Percentiles rank a stretch among this genome's conserved stretches.
Evolutionary conservation across 1,140 invertebrate genomes (phyloP).

Genomic region (Drosophila simulans): DNA sequence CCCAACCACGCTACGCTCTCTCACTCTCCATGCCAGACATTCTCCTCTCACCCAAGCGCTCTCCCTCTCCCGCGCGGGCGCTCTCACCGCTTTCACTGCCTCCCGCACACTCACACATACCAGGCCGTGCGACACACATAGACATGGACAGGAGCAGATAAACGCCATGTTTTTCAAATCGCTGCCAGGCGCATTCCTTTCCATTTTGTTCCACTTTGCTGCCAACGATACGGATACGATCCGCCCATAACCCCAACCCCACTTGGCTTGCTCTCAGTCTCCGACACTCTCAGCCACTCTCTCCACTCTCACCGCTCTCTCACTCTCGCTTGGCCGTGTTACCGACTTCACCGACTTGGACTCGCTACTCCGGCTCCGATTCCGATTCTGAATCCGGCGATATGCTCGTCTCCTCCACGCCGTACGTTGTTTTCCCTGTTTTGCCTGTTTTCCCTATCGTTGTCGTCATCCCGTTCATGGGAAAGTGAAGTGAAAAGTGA

Average conservation of each 20-base stretch:
- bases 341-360: conserved; percentile 77
- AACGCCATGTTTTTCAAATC: conserved; percentile 69
- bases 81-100: conserved; percentile 75
- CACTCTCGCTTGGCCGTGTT: conserved; percentile 76
- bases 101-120: conserved; percentile 24
- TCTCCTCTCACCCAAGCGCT: conserved; percentile 21
- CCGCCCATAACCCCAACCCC: conserved; percentile 34
- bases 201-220: conserved; percentile 79
- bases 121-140: conserved; percentile 57
- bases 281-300: conserved; percentile 11
- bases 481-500: conserved; percentile 84
- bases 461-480: conserved; percentile 63
- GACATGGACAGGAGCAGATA: conserved; percentile 36
- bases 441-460: conserved; percentile 23
- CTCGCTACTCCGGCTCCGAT: conserved; percentile 68
- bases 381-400: conserved; percentile 44
- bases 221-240: conserved; percentile 20
- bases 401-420: conserved; percentile 40
- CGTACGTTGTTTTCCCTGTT: conserved; percentile 23
- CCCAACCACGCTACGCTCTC: conserved; percentile 41
- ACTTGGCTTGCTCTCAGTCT: conserved; percentile 33
- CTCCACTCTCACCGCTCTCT: conserved; percentile 47
- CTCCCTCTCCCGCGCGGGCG: conserved; percentile 62
- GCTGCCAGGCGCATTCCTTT: conserved; percentile 70
- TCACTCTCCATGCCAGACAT: conserved; percentile 9